These are phyloP conservation scores for Ovis aries DNA, from an alignment of 2,113 vertebrate genomes.

Conservation along the genomic window DNA sequence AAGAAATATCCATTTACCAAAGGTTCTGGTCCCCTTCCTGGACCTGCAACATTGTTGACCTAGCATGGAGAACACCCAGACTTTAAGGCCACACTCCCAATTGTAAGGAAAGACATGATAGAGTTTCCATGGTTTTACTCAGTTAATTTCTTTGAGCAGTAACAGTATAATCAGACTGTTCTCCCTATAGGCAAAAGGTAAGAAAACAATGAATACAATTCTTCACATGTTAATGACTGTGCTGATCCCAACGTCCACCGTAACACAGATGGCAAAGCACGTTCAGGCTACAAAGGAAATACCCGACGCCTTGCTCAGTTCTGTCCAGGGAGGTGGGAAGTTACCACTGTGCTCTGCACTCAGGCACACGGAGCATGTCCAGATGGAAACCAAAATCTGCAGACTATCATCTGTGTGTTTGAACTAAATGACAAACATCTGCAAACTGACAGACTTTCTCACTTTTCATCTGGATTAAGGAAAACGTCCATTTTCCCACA, in stretches of 20 bases:
- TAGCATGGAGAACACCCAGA: neutral
- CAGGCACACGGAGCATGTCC: neutral
- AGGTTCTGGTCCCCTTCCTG: neutral
- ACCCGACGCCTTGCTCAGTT: accelerated
- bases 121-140: neutral
- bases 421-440: conserved; percentile 48
- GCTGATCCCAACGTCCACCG: neutral
- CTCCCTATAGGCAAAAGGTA: neutral
- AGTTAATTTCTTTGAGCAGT: neutral
- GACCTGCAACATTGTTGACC: neutral
- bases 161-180: neutral
- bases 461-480: conserved; percentile 38
- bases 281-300: neutral
- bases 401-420: conserved; percentile 20
- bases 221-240: neutral
- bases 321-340: neutral
- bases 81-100: neutral
- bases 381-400: neutral
- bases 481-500: conserved; percentile 10
- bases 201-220: neutral
- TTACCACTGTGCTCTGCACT: neutral
- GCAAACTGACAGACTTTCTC: conserved; percentile 25
- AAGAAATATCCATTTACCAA: neutral
- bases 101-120: neutral
- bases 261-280: neutral